These are phyloP conservation scores for Copidosoma floridanum DNA, from an alignment of 1,140 invertebrate species.

Conservation along the genomic window DNA sequence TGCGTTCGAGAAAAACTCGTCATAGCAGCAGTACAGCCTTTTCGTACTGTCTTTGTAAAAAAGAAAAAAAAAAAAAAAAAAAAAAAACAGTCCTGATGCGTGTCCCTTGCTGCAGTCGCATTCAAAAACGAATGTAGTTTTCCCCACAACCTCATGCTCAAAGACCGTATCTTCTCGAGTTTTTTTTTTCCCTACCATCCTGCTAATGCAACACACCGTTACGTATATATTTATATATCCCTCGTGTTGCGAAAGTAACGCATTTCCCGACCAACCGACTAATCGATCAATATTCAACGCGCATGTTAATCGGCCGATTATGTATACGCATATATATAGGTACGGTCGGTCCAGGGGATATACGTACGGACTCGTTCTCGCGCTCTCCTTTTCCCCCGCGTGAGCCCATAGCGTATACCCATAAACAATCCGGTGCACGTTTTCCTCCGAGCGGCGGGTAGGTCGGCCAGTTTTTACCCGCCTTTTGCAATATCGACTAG, in stretches of 20 bases:
- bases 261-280: conserved; percentile 31
- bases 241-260: conserved; percentile 35
- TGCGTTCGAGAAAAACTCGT: too few species aligned
- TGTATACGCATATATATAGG: conserved; percentile 27
- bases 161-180: neutral
- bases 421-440: conserved; percentile 35
- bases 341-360: neutral
- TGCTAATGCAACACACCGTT: neutral
- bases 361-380: conserved; percentile 29
- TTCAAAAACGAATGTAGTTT: neutral
- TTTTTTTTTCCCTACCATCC: neutral
- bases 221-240: too few species aligned
- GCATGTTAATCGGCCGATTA: conserved; percentile 50
- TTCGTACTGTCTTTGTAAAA: neutral
- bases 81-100: too few species aligned
- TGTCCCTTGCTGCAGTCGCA: too few species aligned
- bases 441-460: too few species aligned
- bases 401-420: too few species aligned
- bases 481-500: too few species aligned
- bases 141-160: neutral
- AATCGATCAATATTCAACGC: conserved; percentile 46
- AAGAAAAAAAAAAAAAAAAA: neutral
- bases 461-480: too few species aligned
- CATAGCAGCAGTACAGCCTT: too few species aligned
- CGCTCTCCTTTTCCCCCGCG: conserved; percentile 40